A percentile compares a stretch with the other conserved stretches of the same genome.
These are phyloP conservation scores for Baronia brevicornis DNA, from an alignment of 2,888 invertebrate genomes.

Conservation along the genomic window DNA sequence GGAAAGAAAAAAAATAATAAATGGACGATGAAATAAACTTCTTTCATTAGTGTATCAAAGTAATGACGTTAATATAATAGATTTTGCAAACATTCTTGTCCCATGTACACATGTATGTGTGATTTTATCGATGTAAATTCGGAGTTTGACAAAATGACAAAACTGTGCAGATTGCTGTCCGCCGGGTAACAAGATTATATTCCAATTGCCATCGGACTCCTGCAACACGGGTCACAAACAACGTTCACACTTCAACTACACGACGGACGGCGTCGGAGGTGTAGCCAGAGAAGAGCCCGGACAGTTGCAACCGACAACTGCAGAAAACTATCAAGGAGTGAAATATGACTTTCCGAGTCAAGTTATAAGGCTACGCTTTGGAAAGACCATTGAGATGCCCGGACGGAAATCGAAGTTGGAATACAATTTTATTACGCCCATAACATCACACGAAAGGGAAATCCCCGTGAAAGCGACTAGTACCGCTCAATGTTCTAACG, in stretches of 20 bases:
- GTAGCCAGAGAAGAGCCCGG: slow-evolving; percentile 55
- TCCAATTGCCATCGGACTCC: slow-evolving; percentile 59
- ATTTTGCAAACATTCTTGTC: no score
- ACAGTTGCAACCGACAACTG: slow-evolving; percentile 38
- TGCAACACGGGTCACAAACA: slow-evolving; percentile 58
- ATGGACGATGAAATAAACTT: slow-evolving; percentile 8
- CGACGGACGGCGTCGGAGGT: slow-evolving; percentile 59
- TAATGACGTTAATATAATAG: no score
- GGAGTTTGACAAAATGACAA: slow-evolving; percentile 17
- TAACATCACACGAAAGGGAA: slow-evolving; percentile 31
- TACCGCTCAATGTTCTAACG: slow-evolving; percentile 49
- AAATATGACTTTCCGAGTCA: slow-evolving; percentile 51
- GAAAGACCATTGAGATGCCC: slow-evolving; percentile 54
- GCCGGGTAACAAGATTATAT: slow-evolving; percentile 64
- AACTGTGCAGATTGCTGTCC: slow-evolving; percentile 71
- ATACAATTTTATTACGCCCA: slow-evolving; percentile 62
- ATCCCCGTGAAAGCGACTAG: slow-evolving; percentile 50
- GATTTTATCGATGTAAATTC: no score
- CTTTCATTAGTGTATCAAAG: no score
- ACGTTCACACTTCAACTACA: slow-evolving; percentile 56
- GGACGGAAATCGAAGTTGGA: slow-evolving; percentile 59
- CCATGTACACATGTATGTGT: no score
- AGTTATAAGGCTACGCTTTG: slow-evolving; percentile 59
- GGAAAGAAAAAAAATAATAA: slow-evolving; percentile 25
- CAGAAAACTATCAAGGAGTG: slow-evolving; percentile 51